Percentiles rank a stretch among this genome's conserved stretches.
phyloP scores from a whole-genome alignment of 37 sponge, comb jelly and placozoan genomes.

The Ephydatia muelleri region DNA sequence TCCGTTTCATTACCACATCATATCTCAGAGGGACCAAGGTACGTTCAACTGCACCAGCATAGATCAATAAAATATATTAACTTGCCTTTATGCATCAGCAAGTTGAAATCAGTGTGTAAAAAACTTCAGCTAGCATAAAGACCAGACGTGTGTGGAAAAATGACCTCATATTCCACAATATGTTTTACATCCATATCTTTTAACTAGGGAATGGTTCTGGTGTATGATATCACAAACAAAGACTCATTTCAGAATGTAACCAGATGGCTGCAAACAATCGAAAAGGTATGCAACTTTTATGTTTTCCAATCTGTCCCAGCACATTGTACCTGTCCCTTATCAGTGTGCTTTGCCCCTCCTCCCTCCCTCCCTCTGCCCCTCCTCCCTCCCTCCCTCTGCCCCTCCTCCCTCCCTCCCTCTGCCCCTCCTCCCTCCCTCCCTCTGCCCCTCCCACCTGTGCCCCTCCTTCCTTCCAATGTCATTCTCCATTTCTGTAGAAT shows the following conservation, averaged over 20 bases:
- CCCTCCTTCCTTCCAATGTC: not conserved
- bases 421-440: not conserved
- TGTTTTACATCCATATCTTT: too few relatives aligned
- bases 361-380: too few relatives aligned
- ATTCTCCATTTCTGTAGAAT: constrained; percentile 54
- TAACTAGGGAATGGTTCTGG: constrained; percentile 76
- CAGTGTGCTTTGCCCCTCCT: not conserved
- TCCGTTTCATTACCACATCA: constrained; percentile 84
- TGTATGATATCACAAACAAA: constrained; percentile 74
- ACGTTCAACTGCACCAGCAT: too few relatives aligned
- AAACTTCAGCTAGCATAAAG: too few relatives aligned
- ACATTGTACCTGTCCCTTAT: too few relatives aligned
- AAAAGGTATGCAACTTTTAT: constrained; percentile 35
- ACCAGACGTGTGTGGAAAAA: too few relatives aligned
- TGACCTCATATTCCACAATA: too few relatives aligned
- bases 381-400: too few relatives aligned
- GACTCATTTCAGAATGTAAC: constrained; percentile 79
- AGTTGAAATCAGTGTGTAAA: too few relatives aligned
- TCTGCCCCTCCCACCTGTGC: not conserved
- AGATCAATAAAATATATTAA: too few relatives aligned
- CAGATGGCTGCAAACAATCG: constrained; percentile 82
- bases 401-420: not conserved
- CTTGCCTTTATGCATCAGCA: too few relatives aligned
- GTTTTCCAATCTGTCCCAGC: not conserved
- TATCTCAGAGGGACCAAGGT: constrained; percentile 90